Conservation (phyloP, 1,140 invertebrate species). For the Halictus rubicundus region DNA sequence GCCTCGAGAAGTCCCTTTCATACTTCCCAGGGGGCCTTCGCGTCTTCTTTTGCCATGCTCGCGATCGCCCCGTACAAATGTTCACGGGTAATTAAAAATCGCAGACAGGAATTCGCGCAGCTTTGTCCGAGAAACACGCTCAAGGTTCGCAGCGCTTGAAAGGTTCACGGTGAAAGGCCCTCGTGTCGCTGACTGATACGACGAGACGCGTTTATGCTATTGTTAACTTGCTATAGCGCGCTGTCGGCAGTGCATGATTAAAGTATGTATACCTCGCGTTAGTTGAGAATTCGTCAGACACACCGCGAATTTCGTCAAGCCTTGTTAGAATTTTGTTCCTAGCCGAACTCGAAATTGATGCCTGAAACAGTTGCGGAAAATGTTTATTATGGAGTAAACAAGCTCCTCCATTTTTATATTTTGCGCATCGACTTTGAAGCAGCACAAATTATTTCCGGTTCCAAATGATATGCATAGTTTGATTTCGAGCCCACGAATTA, state of each 20-base stretch:
- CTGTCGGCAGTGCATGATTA: not conserved
- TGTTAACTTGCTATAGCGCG: not conserved
- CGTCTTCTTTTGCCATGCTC: not conserved
- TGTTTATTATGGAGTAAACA: no score
- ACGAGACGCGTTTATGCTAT: not conserved
- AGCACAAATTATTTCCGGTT: no score
- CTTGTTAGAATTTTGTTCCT: not conserved
- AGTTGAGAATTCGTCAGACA: not conserved
- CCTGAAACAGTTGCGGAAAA: no score
- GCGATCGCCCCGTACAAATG: not conserved
- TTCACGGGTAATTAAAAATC: slow-evolving; percentile 25
- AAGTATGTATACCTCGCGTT: not conserved
- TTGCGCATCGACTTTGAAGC: no score
- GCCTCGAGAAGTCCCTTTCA: slow-evolving; percentile 33
- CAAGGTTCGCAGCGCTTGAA: not conserved
- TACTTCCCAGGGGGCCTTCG: no score
- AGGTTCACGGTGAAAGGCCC: not conserved
- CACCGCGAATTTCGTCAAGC: not conserved
- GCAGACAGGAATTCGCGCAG: slow-evolving; percentile 33
- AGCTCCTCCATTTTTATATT: no score
- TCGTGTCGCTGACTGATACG: not conserved
- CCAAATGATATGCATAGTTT: no score
- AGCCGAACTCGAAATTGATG: no score
- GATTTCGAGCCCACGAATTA: no score
- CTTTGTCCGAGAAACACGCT: slow-evolving; percentile 36